Evolutionary conservation across 2,797 vertebrate species (phyloP).

Genomic region (Platalea minor): DNA sequence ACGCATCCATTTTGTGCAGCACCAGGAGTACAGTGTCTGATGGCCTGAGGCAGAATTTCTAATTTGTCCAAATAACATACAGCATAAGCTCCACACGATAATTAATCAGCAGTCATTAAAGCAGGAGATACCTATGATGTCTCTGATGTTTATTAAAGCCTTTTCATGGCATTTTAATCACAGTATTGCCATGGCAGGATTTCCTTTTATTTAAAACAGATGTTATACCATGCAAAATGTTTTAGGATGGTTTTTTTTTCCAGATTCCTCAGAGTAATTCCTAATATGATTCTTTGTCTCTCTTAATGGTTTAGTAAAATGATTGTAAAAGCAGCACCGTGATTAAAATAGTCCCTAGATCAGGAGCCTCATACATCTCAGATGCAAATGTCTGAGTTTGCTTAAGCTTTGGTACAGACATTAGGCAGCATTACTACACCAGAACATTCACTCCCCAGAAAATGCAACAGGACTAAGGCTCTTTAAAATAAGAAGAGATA

Average conservation of each 20-base stretch:
- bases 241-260: background rate
- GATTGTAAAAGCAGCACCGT: background rate
- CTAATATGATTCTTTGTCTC: background rate
- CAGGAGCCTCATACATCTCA: background rate
- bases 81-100: background rate
- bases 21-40: background rate
- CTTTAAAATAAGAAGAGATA: background rate
- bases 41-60: background rate
- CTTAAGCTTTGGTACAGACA: background rate
- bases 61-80: background rate
- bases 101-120: background rate
- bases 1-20: background rate
- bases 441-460: background rate
- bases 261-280: background rate
- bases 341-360: slow-evolving; percentile 15
- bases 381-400: background rate
- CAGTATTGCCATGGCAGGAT: background rate
- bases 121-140: background rate
- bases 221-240: background rate
- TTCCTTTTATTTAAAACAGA: slow-evolving; percentile 46
- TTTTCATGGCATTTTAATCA: slow-evolving; percentile 12
- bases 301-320: slow-evolving; percentile 5
- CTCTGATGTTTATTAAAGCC: background rate
- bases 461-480: background rate
- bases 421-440: background rate